Evolutionary conservation across 1,140 invertebrate species (phyloP), one percentile per base, ranked within the genome.

Genomic region (Hestina assimilis): DNA sequence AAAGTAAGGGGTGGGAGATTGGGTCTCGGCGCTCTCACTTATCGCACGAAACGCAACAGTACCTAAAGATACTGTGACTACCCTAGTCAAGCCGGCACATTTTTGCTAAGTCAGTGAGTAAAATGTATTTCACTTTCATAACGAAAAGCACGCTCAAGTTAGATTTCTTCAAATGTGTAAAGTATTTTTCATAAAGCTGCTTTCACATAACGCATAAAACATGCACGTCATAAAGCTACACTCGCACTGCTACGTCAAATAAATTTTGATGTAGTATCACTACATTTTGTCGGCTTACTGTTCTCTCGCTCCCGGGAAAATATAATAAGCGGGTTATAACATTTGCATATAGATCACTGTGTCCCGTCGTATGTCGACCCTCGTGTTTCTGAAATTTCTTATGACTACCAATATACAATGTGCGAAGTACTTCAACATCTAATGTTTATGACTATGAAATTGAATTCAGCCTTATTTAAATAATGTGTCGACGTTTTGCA

Each of bases 291-390:
- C 69, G 53, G 71, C 74, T 72, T 70, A 75, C 73, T 65, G 67
- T 76, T 74, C 75, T 55, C 69, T 70, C 65, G 50, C 56, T 59
- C 61, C 64, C 64, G 70, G 75, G 62, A 79, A 56, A 83, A 81
- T 83, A 85, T 85, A 87, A 87, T 85, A 85, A 83, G 77, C 82
- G 75, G 72, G 81, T 80, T 81, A 85, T 84, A 80, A 78, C 66
- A 84, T 87, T 87, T 82, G 72, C 84, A 87, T 87, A 80, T 87
- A 87, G 73, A 87, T 87, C 82, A 78, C 79, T 59, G 55, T 79
- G 73, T 72, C 71, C 63, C 72, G 59, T 56, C 50, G 35, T 62
- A 54, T 65, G 55, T 57, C 59, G 53, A 68, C 67, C 69, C 69
- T 63, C 40, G 35, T 55, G 56, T 63, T 59, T 35, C 41, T 56